A percentile compares a stretch with the other conserved stretches of the same genome.
phyloP scores from a whole-genome alignment of 2,113 vertebrate species.

The Rhegmatorhina hoffmannsi region DNA sequence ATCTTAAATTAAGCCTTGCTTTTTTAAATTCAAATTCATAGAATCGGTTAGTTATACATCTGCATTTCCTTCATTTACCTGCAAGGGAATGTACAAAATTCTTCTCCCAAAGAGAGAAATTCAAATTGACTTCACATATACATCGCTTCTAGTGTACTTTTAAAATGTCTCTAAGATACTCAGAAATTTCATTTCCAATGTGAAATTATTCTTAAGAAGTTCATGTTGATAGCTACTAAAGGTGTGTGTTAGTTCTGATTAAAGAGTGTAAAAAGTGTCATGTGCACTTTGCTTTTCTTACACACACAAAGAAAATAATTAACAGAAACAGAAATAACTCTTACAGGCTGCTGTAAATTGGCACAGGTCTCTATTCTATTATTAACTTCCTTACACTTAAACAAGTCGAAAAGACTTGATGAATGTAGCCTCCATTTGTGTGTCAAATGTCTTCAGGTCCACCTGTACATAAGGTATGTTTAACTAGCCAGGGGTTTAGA shows the following conservation, averaged over 20 bases:
- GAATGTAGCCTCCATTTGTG: not conserved
- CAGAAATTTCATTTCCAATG: not conserved
- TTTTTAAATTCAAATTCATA: not conserved
- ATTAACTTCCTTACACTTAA: not conserved
- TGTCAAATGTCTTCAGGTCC: not conserved
- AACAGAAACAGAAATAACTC: not conserved
- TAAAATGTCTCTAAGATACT: not conserved
- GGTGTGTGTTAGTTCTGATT: not conserved
- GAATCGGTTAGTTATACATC: not conserved
- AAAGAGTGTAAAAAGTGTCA: not conserved
- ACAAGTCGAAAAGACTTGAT: not conserved
- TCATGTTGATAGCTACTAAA: not conserved
- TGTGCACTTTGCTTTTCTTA: not conserved
- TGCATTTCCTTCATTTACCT: not conserved
- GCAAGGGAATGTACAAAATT: not conserved
- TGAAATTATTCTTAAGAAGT: not conserved
- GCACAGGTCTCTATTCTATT: not conserved
- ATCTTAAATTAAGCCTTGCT: not conserved
- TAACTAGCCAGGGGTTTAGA: not conserved
- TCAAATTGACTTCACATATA: not conserved
- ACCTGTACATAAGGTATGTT: not conserved
- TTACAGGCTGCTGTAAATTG: not conserved
- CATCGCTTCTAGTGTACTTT: not conserved
- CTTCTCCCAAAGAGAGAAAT: not conserved
- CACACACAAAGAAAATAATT: not conserved